Evolutionary conservation across 2,797 vertebrate species (phyloP), one percentile per base, ranked within the genome.

Genomic region (Sparus aurata): DNA sequence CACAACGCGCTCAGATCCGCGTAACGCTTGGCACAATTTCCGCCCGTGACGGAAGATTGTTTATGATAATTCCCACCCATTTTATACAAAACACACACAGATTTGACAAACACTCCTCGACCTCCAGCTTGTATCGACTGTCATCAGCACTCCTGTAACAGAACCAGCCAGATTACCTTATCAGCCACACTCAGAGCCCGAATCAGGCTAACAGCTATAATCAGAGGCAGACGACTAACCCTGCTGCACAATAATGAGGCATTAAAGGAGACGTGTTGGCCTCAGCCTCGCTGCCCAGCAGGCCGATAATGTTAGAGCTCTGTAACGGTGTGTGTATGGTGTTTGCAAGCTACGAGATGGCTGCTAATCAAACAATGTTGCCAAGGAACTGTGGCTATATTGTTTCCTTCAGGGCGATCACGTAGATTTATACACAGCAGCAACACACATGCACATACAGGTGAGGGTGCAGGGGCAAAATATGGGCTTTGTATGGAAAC

Each of bases 171-270:
- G 80, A 85, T 78, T 81, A 75, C 54, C 80, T 93, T 87, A 92
- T 92, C 91, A 87, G 87, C 63, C 71, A 62, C 73, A 69, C 57
- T 79, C 90, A 93, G 88, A 85, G 83, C 81, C 67, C 12, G 60
- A 84, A 66, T 74, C 82, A 67, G 65, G 79, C 81, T 64, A 69
- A 74, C 86, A 80, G 64, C 74, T 80, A 73, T 75, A 82, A 85
- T 86, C 85, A 65, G 68, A 73, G 58, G 47, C 80, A 68, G 77
- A 52, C 50, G 13, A 60, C 76, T 76, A 75, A 87, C 62, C 77
- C 67, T 18, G 68, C 75, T 65, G 76, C 73, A 78, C 68, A 84
- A 75, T 75, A 79, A 25, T 15, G 46, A 57, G 65, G 68, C 79
- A 87, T 89, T 89, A 34, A 34, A 9, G 34, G 34, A 34, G 34